Percentiles rank a stretch among this genome's conserved stretches.
Evolutionary conservation across 2,113 vertebrate species (phyloP).

Genomic region (Rallus limicola): DNA sequence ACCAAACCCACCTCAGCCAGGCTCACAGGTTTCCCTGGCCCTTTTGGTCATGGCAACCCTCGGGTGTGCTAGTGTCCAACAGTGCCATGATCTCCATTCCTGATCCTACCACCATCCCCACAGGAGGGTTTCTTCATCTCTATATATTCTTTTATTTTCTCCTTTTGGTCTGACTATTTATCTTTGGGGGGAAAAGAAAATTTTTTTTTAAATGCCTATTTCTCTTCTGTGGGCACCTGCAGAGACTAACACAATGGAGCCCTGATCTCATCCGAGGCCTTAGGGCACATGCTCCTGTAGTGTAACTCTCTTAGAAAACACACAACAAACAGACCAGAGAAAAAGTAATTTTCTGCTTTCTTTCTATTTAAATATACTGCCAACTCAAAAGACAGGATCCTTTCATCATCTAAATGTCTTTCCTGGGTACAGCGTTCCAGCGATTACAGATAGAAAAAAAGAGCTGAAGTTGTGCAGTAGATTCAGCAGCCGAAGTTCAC

Average conservation of each 20-base stretch:
- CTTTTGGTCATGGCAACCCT: background rate
- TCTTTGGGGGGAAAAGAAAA: accelerated
- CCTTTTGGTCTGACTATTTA: background rate
- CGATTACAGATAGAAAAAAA: background rate
- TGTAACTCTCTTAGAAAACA: background rate
- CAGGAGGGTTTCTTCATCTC: background rate
- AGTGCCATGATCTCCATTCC: background rate
- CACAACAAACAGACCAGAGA: constrained; percentile 17
- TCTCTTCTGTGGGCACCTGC: background rate
- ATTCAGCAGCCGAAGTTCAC: background rate
- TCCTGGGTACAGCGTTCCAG: accelerated
- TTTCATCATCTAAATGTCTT: constrained; percentile 13
- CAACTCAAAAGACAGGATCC: background rate
- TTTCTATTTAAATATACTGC: constrained; percentile 31
- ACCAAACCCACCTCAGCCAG: background rate
- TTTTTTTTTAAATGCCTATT: background rate
- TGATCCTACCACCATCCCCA: background rate
- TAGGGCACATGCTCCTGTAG: background rate
- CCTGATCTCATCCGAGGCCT: background rate
- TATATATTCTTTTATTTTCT: background rate
- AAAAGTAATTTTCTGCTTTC: constrained; percentile 53
- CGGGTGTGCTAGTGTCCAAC: background rate
- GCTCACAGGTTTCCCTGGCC: background rate
- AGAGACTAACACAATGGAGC: background rate
- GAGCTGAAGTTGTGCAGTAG: background rate